Percentiles rank a stretch among this genome's conserved stretches.
Evolutionary conservation across 1,140 invertebrate genomes (phyloP).

Genomic region (Trissolcus basalis): DNA sequence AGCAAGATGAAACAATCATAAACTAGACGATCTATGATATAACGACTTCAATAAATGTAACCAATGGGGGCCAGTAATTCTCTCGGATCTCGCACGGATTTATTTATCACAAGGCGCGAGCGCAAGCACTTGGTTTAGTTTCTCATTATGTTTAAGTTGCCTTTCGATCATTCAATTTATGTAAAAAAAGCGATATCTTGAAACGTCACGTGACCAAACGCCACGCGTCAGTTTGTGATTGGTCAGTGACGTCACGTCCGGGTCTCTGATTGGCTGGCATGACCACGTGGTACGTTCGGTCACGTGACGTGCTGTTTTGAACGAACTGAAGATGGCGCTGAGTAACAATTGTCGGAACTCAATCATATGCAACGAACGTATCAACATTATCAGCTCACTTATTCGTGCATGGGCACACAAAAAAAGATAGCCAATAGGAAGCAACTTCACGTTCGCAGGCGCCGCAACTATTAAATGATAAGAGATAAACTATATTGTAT

Average conservation of each 20-base stretch:
- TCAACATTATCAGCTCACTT: conserved; percentile 45
- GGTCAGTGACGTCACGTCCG: no score
- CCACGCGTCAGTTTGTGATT: no score
- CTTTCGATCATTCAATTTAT: conserved; percentile 12
- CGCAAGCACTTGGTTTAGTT: conserved; percentile 45
- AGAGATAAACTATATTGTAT: conserved; percentile 64
- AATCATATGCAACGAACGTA: conserved; percentile 44
- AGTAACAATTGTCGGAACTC: conserved; percentile 19
- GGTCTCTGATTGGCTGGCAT: no score
- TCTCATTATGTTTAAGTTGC: conserved; percentile 34
- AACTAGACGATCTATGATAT: conserved; percentile 41
- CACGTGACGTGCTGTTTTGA: no score
- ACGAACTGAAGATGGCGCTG: not conserved
- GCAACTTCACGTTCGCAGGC: conserved; percentile 61
- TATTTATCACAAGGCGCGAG: conserved; percentile 68
- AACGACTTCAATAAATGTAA: conserved; percentile 64
- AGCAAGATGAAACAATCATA: conserved; percentile 24
- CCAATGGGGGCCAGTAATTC: conserved; percentile 77
- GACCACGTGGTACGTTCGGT: no score
- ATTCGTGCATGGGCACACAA: conserved; percentile 4
- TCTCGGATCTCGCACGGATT: conserved; percentile 76
- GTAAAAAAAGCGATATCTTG: not conserved
- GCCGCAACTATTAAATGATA: conserved; percentile 71
- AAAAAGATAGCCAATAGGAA: no score
- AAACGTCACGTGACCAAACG: no score